Evolutionary conservation across 53 echinoderm and acorn worm species (phyloP), one percentile per base, ranked within the genome.

Genomic region (Holothuria scabra): DNA sequence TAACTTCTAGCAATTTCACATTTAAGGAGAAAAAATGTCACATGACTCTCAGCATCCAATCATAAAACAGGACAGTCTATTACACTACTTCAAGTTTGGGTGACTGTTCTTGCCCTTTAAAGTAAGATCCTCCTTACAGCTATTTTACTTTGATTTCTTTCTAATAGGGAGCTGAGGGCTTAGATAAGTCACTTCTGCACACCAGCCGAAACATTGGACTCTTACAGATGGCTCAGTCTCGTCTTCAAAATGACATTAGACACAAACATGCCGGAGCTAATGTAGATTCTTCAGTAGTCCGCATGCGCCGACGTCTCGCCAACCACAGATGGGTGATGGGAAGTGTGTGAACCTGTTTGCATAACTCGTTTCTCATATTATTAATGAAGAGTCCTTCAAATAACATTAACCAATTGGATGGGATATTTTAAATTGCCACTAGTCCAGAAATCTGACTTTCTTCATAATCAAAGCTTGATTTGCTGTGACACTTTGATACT

Each of bases 291-390:
- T 91, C 99, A 26, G 79, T 99, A 21, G 94, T 99, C 11, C 83
- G 99, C n/a, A 92, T 95, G 99, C 94, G 99, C 20, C 83, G 99
- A 30, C 92, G 99, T 71, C 95, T 94, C 69, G 92, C 94, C 86
- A 99, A 99, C 81, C 99, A 99, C 80, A 84, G 99, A 84, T 99
- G 99, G 99, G 99, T 99, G 33, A 88, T 99, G 87, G 99, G 99
- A 28, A 99, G 99, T 32, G 99, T 94, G 65, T 99, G 89, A 66
- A 79, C 18, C 29, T 60, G 21, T 32, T 32, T 76, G 28, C 20
- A 21, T 23, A 16, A 48, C 24, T 60, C 26, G 59, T 59, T 11
- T 64, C 12, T 64, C 2, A 18, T 1, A 52, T 52, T 18, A 52
- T 52, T 52, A 52, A 52, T 16, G 18, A 52, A 69, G 13, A 7